Base-by-base conservation (phyloP, 2,113 vertebrate genomes). In the Sander vitreus region DNA sequence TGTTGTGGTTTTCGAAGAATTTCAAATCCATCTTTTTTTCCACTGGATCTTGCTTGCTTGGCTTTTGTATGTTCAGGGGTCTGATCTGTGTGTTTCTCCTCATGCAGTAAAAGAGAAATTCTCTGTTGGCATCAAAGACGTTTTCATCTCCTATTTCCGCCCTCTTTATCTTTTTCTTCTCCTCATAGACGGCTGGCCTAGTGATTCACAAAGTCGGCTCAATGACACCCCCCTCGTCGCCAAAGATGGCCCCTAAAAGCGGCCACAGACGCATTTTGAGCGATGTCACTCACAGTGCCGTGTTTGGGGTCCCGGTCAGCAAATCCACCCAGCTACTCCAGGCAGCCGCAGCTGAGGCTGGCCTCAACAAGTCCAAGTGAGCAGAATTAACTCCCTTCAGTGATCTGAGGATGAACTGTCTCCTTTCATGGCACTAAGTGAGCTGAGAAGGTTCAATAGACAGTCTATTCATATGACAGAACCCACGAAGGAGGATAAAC, bases 341-440 rank as follows among this genome's bases (percentile, higher is more conserved):
- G 85, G 97, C 98, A 0, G 98, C 98, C 2, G 98, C 98, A 16
- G 98, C 98, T 0, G 97, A 99, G 89, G 98, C 98, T 89, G 95
- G 97, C 81, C 97, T 99, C 93, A 99, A 99, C 95, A 99, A 99
- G 73, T 99, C 98, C 89, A 99, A 99, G 98, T 99, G 94, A 93
- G 97, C 88, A 86, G 72, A 92, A 90, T 86, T 21, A 84, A 73
- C 62, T 78, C 76, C 55, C 79, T 67, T 91, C 73, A 85, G 69
- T 81, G 64, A 84, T 77, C 55, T 72, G 60, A 65, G 64, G 54
- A 88, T 82, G 68, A 90, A 87, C 74, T 82, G 86, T 85, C 39
- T 43, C 68, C 87, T 89, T 91, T 94, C 80, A 90, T 92, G 55
- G 67, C 64, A 51, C 51, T 16, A 39, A 79, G 73, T 68, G 77